Conservation (phyloP, 2,113 vertebrate genomes). For the Cynopterus brachyotis region DNA sequence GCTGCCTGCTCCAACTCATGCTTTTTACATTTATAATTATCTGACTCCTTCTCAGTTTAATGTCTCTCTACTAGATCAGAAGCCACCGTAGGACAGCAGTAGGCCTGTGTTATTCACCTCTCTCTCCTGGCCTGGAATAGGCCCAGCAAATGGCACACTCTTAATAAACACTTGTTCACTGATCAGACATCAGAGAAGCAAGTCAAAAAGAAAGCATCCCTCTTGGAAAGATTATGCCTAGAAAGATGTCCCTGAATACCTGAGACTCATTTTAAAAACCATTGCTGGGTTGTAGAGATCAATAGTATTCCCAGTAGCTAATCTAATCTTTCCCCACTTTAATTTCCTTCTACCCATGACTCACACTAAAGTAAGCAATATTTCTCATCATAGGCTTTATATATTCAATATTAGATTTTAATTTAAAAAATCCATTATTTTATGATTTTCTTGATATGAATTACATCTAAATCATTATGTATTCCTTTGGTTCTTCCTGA, state of each 20-base stretch:
- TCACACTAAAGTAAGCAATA: background rate
- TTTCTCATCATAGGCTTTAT: background rate
- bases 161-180: background rate
- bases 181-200: background rate
- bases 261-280: background rate
- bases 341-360: background rate
- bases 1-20: background rate
- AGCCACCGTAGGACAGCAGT: background rate
- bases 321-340: background rate
- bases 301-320: background rate
- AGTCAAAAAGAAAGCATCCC: background rate
- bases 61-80: background rate
- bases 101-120: background rate
- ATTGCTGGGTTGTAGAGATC: background rate
- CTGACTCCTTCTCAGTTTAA: background rate
- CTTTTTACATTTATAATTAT: background rate
- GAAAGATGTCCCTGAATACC: background rate
- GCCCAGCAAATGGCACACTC: rapidly evolving
- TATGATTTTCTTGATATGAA: conserved; percentile 10
- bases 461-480: background rate
- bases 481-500: background rate
- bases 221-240: background rate
- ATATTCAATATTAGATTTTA: background rate
- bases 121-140: background rate
- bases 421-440: background rate